These are phyloP conservation scores for Melanophora roralis DNA, from an alignment of 2,888 invertebrate genomes.

Conservation along the genomic window DNA sequence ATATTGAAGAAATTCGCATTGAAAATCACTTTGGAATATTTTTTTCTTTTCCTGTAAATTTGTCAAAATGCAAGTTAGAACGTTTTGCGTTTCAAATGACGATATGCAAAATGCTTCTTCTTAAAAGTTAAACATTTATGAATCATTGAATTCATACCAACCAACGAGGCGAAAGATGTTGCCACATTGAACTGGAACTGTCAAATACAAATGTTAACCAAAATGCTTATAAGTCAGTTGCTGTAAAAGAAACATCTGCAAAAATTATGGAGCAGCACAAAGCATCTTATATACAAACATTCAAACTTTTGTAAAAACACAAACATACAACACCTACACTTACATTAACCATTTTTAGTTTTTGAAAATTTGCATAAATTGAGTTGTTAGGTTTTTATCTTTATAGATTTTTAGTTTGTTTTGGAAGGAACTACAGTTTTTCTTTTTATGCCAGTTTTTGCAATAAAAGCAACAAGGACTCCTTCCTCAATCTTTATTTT, in stretches of 20 bases:
- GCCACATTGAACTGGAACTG: constrained; percentile 45
- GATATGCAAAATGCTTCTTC: constrained; percentile 53
- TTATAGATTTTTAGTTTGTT: not conserved
- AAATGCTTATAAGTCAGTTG: constrained; percentile 1
- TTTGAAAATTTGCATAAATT: constrained; percentile 56
- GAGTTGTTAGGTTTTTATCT: constrained; percentile 44
- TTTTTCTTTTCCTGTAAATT: too few species aligned
- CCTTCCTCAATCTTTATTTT: not conserved
- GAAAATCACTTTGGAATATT: too few species aligned
- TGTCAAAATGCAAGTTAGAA: too few species aligned
- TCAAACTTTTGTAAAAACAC: not conserved
- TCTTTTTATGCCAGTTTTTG: constrained; percentile 16
- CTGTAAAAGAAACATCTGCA: not conserved
- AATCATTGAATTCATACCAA: not conserved
- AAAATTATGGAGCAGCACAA: too few species aligned
- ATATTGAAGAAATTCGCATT: too few species aligned
- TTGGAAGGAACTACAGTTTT: constrained; percentile 13
- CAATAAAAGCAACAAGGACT: not conserved
- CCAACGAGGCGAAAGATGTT: constrained; percentile 21
- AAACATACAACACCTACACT: not conserved
- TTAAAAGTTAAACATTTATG: constrained; percentile 18
- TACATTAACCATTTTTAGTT: not conserved
- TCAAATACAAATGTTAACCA: constrained; percentile 43
- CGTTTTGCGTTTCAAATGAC: too few species aligned
- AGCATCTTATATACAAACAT: not conserved